phyloP scores from a whole-genome alignment of 2,113 vertebrate genomes.

The Prunella fulvescens region DNA sequence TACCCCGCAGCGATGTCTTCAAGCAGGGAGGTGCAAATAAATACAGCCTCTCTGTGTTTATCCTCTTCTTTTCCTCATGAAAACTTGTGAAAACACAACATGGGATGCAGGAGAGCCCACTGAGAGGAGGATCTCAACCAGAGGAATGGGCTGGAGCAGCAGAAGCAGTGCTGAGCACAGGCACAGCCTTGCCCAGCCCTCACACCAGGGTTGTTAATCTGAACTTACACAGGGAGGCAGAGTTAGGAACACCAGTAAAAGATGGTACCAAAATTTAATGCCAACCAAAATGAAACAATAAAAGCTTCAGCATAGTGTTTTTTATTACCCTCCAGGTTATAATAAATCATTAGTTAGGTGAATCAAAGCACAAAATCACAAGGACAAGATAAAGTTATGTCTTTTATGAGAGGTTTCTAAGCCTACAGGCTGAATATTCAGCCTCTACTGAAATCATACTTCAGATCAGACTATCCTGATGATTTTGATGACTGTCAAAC shows the following conservation, averaged over 20 bases:
- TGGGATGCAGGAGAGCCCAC: not conserved
- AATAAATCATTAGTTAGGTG: slow-evolving; percentile 35
- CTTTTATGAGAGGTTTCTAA: not conserved
- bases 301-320: slow-evolving; percentile 1
- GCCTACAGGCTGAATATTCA: not conserved
- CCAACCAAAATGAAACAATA: slow-evolving; percentile 38
- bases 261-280: slow-evolving; percentile 32
- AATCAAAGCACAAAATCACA: slow-evolving; percentile 46
- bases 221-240: not conserved
- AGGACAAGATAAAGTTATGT: slow-evolving; percentile 20
- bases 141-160: not conserved
- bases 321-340: slow-evolving; percentile 28
- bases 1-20: not conserved
- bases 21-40: not conserved
- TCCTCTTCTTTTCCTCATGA: not conserved
- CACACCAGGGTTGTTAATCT: not conserved
- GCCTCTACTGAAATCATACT: not conserved
- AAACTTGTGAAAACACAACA: not conserved
- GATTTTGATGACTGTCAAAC: not conserved
- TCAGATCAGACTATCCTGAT: not conserved
- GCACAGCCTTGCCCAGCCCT: not conserved
- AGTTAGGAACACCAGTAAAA: slow-evolving; percentile 20
- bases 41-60: not conserved
- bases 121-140: not conserved
- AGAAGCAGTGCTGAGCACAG: too few relatives aligned